Evolutionary conservation across 2,113 vertebrate species (phyloP), one percentile per base, ranked within the genome.

Genomic region (Coptodon rendalli): DNA sequence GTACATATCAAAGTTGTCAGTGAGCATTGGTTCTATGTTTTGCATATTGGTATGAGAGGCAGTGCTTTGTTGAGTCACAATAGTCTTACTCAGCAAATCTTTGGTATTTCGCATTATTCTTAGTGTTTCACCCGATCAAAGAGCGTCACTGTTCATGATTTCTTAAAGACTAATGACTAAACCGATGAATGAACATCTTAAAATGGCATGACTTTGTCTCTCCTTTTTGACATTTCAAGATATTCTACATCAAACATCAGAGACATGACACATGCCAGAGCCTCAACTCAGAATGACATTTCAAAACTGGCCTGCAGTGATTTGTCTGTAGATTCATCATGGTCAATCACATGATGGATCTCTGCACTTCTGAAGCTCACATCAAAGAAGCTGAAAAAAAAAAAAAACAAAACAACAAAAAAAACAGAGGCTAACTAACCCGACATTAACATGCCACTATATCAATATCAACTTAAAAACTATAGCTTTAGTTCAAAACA

Each of bases 281-380:
- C 76, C 88, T 94, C 88, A 79, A 92, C 84, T 89, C 86, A 84
- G 90, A 95, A 92, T 96, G 96, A 94, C 93, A 96, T 95, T 96
- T 95, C 89, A 88, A 91, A 87, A 86, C 82, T 89, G 78, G 93
- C 96, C 95, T 86, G 86, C 83, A 95, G 96, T 91, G 82, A 83
- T 92, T 48, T 81, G 81, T 83, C 86, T 38, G 88, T 93, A 92
- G 89, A 94, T 94, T 95, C 92, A 94, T 96, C 94, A 95, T 90
- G 86, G 95, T 96, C 95, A 96, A 93, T 91, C 86, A 87, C 76
- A 54, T 43, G 45, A 78, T 78, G 17, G 24, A 78, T 78, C 45
- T 78, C 27, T 52, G 27, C 45, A 78, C 45, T 31, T 50, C 71
- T 78, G 71, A 91, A 92, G 87, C 83, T 53, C 79, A 85, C 83